Conservation (phyloP, 2,888 invertebrate genomes). For the Sinelater perroti region DNA sequence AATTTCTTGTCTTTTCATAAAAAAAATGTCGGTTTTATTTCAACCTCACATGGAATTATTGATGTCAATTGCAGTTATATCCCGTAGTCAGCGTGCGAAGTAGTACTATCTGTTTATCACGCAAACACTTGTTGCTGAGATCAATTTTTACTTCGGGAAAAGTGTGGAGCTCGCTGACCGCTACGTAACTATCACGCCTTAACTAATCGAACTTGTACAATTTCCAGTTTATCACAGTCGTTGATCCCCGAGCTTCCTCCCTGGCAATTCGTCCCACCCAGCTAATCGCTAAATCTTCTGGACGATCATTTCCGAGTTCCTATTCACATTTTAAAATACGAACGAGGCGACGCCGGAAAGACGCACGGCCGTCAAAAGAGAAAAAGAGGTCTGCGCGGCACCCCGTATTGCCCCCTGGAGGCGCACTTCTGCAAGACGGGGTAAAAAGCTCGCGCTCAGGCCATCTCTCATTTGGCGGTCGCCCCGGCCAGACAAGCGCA, state of each 20-base stretch:
- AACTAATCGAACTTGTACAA: no score
- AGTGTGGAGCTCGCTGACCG: slow-evolving; percentile 9
- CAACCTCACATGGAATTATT: slow-evolving; percentile 1
- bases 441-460: slow-evolving; percentile 20
- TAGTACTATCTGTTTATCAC: slow-evolving; percentile 32
- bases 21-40: no score
- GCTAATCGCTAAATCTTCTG: neutral
- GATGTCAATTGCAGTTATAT: neutral
- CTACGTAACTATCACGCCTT: slow-evolving; percentile 8
- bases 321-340: neutral
- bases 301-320: neutral
- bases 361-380: slow-evolving; percentile 1
- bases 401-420: slow-evolving; percentile 20
- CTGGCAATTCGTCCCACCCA: neutral
- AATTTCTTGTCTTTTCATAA: no score
- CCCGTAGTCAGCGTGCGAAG: neutral
- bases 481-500: slow-evolving; percentile 20
- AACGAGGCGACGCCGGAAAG: neutral
- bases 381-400: slow-evolving; percentile 16
- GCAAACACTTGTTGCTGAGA: slow-evolving; percentile 35
- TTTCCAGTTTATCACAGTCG: neutral
- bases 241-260: neutral
- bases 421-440: slow-evolving; percentile 23
- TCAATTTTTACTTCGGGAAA: slow-evolving; percentile 24
- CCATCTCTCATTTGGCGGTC: slow-evolving; percentile 29